phyloP scores from a whole-genome alignment of 1,140 invertebrate species.

The Neodiprion virginianus region DNA sequence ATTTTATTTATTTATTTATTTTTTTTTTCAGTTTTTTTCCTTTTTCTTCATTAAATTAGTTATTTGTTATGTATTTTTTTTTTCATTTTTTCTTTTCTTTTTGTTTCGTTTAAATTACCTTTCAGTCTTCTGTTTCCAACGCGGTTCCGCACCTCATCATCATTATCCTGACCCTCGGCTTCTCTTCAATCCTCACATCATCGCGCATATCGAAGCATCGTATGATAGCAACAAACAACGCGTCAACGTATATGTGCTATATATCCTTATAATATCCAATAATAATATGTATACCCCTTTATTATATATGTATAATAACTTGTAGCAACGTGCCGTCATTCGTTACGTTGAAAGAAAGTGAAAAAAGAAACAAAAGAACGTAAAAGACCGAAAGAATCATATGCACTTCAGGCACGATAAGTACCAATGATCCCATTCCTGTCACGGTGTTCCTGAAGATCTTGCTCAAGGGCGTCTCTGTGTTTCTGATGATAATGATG shows the following conservation, averaged over 20 bases:
- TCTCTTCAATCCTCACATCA: too few species aligned
- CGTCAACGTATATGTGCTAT: too few species aligned
- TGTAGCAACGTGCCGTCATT: too few species aligned
- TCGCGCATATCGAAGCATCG: too few species aligned
- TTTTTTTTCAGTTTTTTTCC: not conserved
- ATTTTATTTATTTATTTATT: slow-evolving; percentile 23
- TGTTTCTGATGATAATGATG: slow-evolving; percentile 29
- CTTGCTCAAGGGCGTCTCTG: slow-evolving; percentile 38
- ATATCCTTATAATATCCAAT: too few species aligned
- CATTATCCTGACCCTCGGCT: not conserved
- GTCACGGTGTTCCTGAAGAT: slow-evolving; percentile 38
- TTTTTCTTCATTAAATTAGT: slow-evolving; percentile 16
- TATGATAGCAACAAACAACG: too few species aligned
- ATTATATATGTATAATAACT: too few species aligned
- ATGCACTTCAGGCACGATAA: slow-evolving; percentile 40
- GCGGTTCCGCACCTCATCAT: not conserved
- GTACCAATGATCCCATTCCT: slow-evolving; percentile 34
- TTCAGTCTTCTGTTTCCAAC: not conserved
- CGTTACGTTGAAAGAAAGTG: too few species aligned
- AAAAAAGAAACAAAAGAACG: too few species aligned
- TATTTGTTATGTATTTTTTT: slow-evolving; percentile 14
- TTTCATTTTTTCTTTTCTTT: not conserved
- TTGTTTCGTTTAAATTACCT: not conserved
- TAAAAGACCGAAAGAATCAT: too few species aligned
- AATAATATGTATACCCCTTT: too few species aligned